A percentile compares a stretch with the other conserved stretches of the same genome.
phyloP scores from a whole-genome alignment of 2,797 vertebrate species.

The Anomalospiza imberbis region DNA sequence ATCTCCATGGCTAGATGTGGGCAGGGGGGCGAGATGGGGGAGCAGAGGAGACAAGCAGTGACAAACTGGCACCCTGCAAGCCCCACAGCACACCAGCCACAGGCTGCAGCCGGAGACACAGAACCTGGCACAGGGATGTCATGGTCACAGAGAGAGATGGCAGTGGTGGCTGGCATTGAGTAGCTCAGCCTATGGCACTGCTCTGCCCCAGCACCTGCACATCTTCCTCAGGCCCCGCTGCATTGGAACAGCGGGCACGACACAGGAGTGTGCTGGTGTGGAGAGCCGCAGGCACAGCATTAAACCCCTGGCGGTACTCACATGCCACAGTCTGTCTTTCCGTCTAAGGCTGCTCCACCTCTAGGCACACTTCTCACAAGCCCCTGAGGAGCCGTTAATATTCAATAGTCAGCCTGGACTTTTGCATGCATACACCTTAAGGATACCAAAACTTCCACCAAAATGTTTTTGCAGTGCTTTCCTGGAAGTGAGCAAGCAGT shows the following conservation, averaged over 20 bases:
- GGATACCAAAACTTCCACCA: not conserved
- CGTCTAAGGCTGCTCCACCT: not conserved
- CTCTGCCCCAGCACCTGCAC: not conserved
- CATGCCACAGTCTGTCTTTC: not conserved
- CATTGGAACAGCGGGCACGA: accelerated
- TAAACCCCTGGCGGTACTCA: not conserved
- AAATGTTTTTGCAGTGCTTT: not conserved
- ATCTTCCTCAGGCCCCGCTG: not conserved
- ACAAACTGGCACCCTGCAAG: not conserved
- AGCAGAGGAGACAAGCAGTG: not conserved
- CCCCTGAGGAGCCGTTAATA: not conserved
- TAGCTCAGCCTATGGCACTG: accelerated
- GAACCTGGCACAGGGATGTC: not conserved
- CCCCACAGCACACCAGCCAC: accelerated
- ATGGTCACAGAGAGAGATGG: not conserved
- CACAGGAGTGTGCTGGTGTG: accelerated
- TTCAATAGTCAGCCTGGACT: not conserved
- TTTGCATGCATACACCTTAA: not conserved
- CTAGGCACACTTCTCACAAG: not conserved
- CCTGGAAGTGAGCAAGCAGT: not conserved
- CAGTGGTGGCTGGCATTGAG: not conserved
- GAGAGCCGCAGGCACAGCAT: not conserved
- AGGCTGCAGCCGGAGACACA: accelerated
- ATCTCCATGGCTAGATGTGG: not conserved
- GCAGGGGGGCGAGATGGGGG: not conserved